Conservation (phyloP, 1,140 invertebrate species). For the Dreissena polymorpha region DNA sequence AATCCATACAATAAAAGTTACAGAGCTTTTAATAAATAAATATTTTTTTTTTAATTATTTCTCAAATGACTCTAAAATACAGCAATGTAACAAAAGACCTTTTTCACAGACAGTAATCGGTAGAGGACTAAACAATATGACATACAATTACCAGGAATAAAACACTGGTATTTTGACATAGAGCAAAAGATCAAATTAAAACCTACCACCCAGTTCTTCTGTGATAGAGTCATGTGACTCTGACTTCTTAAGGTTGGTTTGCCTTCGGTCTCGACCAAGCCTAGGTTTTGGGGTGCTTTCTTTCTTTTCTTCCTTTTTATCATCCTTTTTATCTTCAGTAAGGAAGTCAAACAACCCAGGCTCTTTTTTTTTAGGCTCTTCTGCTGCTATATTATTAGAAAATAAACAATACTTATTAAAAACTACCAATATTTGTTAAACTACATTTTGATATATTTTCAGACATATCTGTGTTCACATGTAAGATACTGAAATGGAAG, state of each 20-base stretch:
- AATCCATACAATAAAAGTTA: too few species aligned
- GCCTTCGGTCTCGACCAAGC: not conserved
- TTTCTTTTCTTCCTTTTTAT: not conserved
- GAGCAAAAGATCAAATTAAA: too few species aligned
- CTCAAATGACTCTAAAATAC: too few species aligned
- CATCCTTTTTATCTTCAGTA: conserved; percentile 12
- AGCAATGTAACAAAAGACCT: too few species aligned
- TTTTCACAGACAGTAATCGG: too few species aligned
- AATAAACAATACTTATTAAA: not conserved
- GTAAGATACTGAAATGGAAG: conserved; percentile 6
- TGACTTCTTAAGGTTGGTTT: conserved; percentile 27
- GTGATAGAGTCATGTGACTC: conserved; percentile 45
- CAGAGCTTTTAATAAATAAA: too few species aligned
- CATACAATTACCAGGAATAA: too few species aligned
- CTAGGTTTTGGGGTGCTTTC: not conserved
- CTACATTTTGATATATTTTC: not conserved
- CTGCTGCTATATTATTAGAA: not conserved
- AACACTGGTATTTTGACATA: too few species aligned
- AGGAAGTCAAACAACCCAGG: conserved; percentile 41
- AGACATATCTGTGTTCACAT: not conserved
- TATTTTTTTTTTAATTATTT: too few species aligned
- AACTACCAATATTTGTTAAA: too few species aligned
- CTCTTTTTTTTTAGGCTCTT: conserved; percentile 26
- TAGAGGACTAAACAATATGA: too few species aligned
- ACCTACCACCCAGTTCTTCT: conserved; percentile 30